phyloP scores from a whole-genome alignment of 2,113 vertebrate genomes.

The Brienomyrus longianalis region DNA sequence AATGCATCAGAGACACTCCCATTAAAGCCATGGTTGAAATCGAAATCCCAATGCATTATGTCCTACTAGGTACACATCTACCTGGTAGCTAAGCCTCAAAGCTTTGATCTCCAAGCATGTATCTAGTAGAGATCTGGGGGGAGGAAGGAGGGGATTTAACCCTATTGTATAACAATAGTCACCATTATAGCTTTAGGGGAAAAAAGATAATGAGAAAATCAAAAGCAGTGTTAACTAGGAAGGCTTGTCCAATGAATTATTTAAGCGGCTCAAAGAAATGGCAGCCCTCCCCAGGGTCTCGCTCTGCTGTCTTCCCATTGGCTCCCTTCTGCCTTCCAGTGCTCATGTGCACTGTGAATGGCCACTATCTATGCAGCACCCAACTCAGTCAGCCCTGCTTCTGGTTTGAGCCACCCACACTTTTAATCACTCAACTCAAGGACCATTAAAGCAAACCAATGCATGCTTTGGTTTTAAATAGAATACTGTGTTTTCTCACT shows the following conservation, averaged over 20 bases:
- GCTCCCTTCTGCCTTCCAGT: background rate
- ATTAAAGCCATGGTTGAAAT: background rate
- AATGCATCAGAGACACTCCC: background rate
- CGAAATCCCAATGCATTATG: background rate
- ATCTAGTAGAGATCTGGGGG: background rate
- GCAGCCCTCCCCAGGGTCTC: background rate
- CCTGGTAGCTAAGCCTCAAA: background rate
- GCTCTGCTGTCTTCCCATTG: background rate
- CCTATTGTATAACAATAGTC: background rate
- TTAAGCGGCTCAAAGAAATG: background rate
- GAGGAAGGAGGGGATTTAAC: background rate
- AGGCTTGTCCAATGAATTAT: constrained; percentile 1
- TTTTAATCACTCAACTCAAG: background rate
- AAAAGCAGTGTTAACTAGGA: background rate
- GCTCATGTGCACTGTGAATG: background rate
- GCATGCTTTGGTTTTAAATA: background rate
- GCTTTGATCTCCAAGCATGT: background rate
- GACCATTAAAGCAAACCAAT: background rate
- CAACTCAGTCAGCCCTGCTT: background rate
- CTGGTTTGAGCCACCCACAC: background rate
- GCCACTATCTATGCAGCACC: background rate
- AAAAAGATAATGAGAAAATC: background rate
- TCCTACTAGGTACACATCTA: background rate
- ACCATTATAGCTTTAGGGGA: background rate
- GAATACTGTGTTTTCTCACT: background rate